Evolutionary conservation across 2,113 vertebrate species (phyloP), one percentile per base, ranked within the genome.

Genomic region (Nothobranchius furzeri): DNA sequence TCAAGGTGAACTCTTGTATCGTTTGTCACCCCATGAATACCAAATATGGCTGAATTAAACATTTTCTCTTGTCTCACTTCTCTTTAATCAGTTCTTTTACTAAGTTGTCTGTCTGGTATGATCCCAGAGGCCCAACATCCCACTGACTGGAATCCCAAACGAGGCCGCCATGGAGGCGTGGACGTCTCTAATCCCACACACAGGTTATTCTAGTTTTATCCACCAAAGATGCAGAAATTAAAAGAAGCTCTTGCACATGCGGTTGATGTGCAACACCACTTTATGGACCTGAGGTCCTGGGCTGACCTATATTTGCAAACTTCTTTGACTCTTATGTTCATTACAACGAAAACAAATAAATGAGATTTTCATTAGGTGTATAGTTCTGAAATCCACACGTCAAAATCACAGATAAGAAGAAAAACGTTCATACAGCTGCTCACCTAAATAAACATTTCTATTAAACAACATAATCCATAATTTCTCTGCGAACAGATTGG

Each of bases 1-100:
- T 88, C 86, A 93, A 93, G 91, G 90, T 92, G 89, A 91, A 92
- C 87, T 83, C 87, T 91, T 87, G 84, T 87, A 89, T 76, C 72
- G 76, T 75, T 75, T 66, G 74, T 61, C 68, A 24, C 78, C 75
- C 84, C 73, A 81, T 89, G 91, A 90, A 92, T 91, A 90, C 90
- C 88, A 88, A 92, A 88, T 80, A 71, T 72, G 70, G 14, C 65
- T 77, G 84, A 90, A 90, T 90, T 78, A 88, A 87, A 89, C 83
- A 85, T 88, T 87, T 88, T 73, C 81, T 84, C 76, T 79, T 79
- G 88, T 85, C 82, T 80, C 84, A 84, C 82, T 68, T 78, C 83
- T 76, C 84, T 90, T 89, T 89, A 91, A 92, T 91, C 89, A 92
- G 82, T 89, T 86, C 82, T 88, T 84, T 87, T 85, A 77, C 75